These are phyloP conservation scores for Theodoxus fluviatilis DNA, from an alignment of 2,888 invertebrate species.

Conservation along the genomic window DNA sequence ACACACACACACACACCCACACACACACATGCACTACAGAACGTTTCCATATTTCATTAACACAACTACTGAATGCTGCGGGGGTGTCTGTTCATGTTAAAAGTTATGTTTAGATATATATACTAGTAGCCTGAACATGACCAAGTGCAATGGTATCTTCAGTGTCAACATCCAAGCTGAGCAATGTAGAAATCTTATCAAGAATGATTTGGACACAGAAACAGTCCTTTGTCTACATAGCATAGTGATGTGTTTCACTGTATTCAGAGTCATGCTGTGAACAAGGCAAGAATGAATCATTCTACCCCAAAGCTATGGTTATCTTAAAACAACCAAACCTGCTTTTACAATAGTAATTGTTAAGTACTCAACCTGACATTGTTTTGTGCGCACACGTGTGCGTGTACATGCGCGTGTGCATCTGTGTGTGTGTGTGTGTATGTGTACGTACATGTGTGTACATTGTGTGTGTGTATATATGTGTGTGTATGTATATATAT, in stretches of 20 bases:
- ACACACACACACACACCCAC: not conserved
- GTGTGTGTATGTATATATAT: not conserved
- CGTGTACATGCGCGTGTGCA: not conserved
- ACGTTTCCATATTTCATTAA: not conserved
- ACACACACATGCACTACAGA: not conserved
- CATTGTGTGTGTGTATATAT: not conserved
- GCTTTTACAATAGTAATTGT: not conserved
- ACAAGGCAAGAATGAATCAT: too few species aligned
- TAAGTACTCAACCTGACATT: not conserved
- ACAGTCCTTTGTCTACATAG: too few species aligned
- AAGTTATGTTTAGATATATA: not conserved
- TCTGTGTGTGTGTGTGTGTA: not conserved
- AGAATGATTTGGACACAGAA: too few species aligned
- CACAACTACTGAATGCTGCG: not conserved
- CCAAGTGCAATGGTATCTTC: not conserved
- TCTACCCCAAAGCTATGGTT: too few species aligned
- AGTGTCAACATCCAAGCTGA: not conserved
- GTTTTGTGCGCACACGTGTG: conserved; percentile 8
- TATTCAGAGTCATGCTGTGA: too few species aligned
- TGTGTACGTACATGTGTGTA: not conserved
- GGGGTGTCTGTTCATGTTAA: not conserved
- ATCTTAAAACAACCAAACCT: too few species aligned
- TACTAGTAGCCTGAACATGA: not conserved
- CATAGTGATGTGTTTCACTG: too few species aligned
- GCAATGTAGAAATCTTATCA: too few species aligned